These are phyloP conservation scores for Agrotis clavis DNA, from an alignment of 2,888 invertebrate genomes.

Conservation along the genomic window DNA sequence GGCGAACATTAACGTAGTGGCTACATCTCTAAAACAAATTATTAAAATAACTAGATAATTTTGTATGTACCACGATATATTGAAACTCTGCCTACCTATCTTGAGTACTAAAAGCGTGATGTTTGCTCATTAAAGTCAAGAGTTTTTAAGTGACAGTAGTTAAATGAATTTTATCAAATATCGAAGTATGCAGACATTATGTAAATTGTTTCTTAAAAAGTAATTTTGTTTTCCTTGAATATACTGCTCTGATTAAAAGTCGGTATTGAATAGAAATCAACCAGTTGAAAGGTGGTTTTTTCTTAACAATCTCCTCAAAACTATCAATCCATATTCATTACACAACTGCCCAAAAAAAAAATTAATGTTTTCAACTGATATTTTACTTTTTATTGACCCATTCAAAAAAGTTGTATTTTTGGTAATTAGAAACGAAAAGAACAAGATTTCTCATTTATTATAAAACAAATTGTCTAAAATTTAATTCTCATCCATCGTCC, in stretches of 20 bases:
- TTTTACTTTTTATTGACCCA: too few species aligned
- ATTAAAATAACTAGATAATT: neutral
- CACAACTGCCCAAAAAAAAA: too few species aligned
- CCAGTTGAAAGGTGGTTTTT: neutral
- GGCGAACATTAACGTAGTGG: neutral
- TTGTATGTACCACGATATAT: neutral
- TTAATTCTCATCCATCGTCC: too few species aligned
- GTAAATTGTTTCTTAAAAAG: too few species aligned
- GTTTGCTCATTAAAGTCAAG: neutral
- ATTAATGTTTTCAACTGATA: too few species aligned
- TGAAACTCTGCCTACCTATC: neutral
- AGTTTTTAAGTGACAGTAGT: slow-evolving; percentile 14
- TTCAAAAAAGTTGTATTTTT: too few species aligned
- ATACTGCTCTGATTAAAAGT: neutral
- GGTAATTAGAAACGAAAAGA: too few species aligned
- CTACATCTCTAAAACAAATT: slow-evolving; percentile 1
- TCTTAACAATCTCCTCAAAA: too few species aligned
- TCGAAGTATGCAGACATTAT: neutral
- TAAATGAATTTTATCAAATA: slow-evolving; percentile 14
- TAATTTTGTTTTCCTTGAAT: neutral
- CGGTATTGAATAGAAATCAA: neutral
- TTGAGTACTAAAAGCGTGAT: neutral
- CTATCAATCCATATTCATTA: too few species aligned
- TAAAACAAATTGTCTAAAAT: too few species aligned
- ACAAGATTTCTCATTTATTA: too few species aligned